Evolutionary conservation across 2,113 vertebrate genomes (phyloP), one percentile per base, ranked within the genome.

Genomic region (Elgaria multicarinata): DNA sequence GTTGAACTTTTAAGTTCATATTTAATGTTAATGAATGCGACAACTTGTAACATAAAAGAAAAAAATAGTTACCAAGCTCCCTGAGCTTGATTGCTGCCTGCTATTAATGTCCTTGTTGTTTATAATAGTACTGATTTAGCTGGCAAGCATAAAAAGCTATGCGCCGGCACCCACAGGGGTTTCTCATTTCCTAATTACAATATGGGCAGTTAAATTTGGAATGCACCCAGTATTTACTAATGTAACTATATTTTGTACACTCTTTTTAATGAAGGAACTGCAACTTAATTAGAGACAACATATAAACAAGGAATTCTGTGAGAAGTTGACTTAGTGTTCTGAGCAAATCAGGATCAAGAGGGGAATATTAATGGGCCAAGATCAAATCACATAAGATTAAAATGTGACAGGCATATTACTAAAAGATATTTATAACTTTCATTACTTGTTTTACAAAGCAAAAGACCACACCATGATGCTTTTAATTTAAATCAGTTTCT

Each of bases 161-260:
- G 87, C 33, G 91, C 81, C 85, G 83, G 42, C 85, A 14, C 78
- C 92, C 92, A 46, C 69, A 88, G 92, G 93, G 91, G 85, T 92
- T 91, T 91, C 88, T 91, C 86, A 95, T 92, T 93, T 93, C 90
- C 89, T 94, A 93, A 94, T 94, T 94, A 93, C 92, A 92, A 88
- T 55, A 89, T 86, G 90, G 90, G 85, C 90, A 92, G 79, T 81
- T 28, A 90, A 90, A 90, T 91, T 93, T 2, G 0, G 86, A 91
- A 87, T 85, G 84, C 87, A 90, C 71, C 92, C 0, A 24, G n/a
- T 90, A 90, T 93, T 91, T 94, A 91, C 80, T 0, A 33, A 87
- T 9, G 6, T 50, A 72, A 85, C 44, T 86, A 46, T 88, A 91
- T 92, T 92, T 93, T 18, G 50, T 69, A 90, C 76, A 87, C 93